Evolutionary conservation across 2,888 invertebrate genomes (phyloP).

Genomic region (Chymomyza caudatula): DNA sequence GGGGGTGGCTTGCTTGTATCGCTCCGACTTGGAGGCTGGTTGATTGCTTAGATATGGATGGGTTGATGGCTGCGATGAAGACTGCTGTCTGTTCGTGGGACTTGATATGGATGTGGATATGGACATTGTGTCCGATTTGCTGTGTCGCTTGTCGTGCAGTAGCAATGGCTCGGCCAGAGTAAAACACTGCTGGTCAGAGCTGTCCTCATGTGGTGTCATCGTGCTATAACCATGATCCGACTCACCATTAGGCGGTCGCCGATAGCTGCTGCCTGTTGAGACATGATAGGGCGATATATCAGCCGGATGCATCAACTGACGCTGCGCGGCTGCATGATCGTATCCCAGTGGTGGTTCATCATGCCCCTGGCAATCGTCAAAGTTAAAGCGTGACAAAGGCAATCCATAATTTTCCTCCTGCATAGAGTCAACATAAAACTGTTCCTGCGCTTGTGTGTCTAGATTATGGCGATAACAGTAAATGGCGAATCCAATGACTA

Average conservation of each 20-base stretch:
- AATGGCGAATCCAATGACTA: slow-evolving; percentile 88
- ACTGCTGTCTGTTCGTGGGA: slow-evolving; percentile 73
- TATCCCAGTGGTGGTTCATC: slow-evolving; percentile 76
- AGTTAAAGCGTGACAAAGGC: slow-evolving; percentile 86
- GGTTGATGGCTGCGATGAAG: slow-evolving; percentile 35
- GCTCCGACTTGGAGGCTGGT: slow-evolving; percentile 74
- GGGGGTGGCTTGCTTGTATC: slow-evolving; percentile 58
- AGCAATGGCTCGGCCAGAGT: slow-evolving; percentile 84
- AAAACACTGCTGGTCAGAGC: slow-evolving; percentile 89
- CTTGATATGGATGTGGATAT: slow-evolving; percentile 79
- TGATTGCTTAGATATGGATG: slow-evolving; percentile 74
- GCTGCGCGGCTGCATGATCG: slow-evolving; percentile 74
- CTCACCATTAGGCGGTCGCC: slow-evolving; percentile 82
- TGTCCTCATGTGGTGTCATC: slow-evolving; percentile 94
- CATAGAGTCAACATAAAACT: slow-evolving; percentile 79
- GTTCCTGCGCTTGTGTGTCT: slow-evolving; percentile 75
- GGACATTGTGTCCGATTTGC: slow-evolving; percentile 81
- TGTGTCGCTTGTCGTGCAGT: slow-evolving; percentile 79
- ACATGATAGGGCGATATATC: slow-evolving; percentile 91
- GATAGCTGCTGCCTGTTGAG: slow-evolving; percentile 83
- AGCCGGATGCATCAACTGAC: slow-evolving; percentile 83
- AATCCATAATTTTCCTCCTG: slow-evolving; percentile 81
- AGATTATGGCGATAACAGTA: slow-evolving; percentile 89
- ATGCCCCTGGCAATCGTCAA: slow-evolving; percentile 82
- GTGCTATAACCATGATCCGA: slow-evolving; percentile 98